A percentile compares a stretch with the other conserved stretches of the same genome.
phyloP scores from a whole-genome alignment of 2,797 vertebrate species.

The Oryzias sinensis region DNA sequence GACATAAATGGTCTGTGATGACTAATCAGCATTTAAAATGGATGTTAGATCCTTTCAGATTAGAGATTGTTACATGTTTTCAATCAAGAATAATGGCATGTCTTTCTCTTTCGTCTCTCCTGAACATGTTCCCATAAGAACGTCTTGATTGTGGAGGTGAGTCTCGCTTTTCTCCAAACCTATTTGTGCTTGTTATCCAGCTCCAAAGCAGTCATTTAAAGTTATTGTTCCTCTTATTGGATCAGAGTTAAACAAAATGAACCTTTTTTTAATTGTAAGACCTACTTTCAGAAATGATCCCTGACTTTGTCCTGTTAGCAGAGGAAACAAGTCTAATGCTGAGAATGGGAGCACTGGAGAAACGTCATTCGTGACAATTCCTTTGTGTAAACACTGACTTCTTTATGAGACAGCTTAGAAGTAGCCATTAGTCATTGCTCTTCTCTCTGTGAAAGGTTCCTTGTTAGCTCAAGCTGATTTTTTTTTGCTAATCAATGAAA shows the following conservation, averaged over 20 bases:
- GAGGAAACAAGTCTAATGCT: slow-evolving; percentile 5
- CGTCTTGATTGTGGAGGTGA: slow-evolving; percentile 82
- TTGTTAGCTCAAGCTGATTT: background rate
- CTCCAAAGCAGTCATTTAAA: slow-evolving; percentile 41
- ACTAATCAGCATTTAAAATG: background rate
- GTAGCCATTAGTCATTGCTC: slow-evolving; percentile 20
- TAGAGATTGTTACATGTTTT: slow-evolving; percentile 33
- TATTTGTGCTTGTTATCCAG: slow-evolving; percentile 33
- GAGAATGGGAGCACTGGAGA: background rate
- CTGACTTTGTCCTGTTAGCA: slow-evolving; percentile 17
- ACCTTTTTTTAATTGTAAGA: slow-evolving; percentile 49
- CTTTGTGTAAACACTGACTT: slow-evolving; percentile 4
- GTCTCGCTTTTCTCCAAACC: slow-evolving; percentile 48
- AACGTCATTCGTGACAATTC: slow-evolving; percentile 10
- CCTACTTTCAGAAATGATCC: slow-evolving; percentile 37
- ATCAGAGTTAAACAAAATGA: slow-evolving; percentile 24
- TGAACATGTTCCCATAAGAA: slow-evolving; percentile 65
- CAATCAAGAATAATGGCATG: slow-evolving; percentile 38
- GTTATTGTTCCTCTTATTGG: slow-evolving; percentile 7
- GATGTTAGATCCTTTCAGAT: slow-evolving; percentile 13
- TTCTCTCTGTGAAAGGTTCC: slow-evolving; percentile 9
- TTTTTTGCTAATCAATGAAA: background rate
- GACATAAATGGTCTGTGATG: background rate
- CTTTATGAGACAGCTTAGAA: slow-evolving; percentile 22
- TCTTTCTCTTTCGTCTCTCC: slow-evolving; percentile 30